Evolutionary conservation across 2,797 vertebrate species (phyloP).

Genomic region (Rhinichthys osculus): DNA sequence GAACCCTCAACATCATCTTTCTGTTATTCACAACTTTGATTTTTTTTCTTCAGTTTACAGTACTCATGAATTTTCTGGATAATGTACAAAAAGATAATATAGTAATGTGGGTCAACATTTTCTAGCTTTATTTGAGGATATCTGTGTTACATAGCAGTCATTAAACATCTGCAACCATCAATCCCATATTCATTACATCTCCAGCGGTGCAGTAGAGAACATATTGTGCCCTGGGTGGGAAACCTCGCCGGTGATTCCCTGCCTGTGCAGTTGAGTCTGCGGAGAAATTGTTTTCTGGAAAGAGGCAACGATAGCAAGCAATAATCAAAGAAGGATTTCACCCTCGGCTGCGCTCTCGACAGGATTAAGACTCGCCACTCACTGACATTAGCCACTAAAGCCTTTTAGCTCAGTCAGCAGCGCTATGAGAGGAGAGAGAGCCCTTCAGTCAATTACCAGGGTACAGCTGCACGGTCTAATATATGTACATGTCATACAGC

Average conservation of each 20-base stretch:
- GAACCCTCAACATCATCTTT: no score
- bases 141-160: background rate
- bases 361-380: conserved; percentile 77
- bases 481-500: conserved; percentile 11
- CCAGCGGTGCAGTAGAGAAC: conserved; percentile 9
- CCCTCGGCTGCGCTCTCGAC: conserved; percentile 70
- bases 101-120: background rate
- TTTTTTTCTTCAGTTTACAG: background rate
- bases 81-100: background rate
- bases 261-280: conserved; percentile 49
- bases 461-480: conserved; percentile 15
- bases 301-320: conserved; percentile 64
- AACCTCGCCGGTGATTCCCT: conserved; percentile 30
- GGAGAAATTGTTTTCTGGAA: conserved; percentile 58
- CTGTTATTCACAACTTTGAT: no score
- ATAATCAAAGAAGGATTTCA: conserved; percentile 73
- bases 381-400: conserved; percentile 73
- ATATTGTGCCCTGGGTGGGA: conserved; percentile 11
- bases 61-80: background rate
- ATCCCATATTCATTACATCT: conserved; percentile 4
- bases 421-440: conserved; percentile 25
- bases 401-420: conserved; percentile 55
- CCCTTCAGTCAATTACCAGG: conserved; percentile 42
- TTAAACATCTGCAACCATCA: conserved; percentile 9
- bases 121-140: background rate